Evolutionary conservation across 2,888 invertebrate species (phyloP).

Genomic region (Caenorhabditis wallacei): DNA sequence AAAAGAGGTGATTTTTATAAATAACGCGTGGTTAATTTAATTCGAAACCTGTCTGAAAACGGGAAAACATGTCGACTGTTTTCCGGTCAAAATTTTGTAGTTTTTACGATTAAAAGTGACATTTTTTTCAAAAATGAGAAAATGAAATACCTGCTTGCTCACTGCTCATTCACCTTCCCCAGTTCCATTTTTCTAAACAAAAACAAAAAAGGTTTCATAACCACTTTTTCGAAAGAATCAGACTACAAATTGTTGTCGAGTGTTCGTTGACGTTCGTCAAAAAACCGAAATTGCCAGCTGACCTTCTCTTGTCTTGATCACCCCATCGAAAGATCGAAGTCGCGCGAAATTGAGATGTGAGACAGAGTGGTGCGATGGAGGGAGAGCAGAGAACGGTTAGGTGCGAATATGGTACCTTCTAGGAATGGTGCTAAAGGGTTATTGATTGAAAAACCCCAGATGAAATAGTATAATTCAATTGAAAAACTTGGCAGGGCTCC

Average conservation of each 20-base stretch:
- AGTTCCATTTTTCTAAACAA: too few species aligned
- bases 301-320: conserved; percentile 23
- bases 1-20: conserved; percentile 26
- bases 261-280: conserved; percentile 16
- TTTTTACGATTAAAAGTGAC: too few species aligned
- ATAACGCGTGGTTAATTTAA: neutral
- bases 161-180: too few species aligned
- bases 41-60: neutral
- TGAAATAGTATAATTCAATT: too few species aligned
- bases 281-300: conserved; percentile 40
- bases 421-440: too few species aligned
- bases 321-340: conserved; percentile 43
- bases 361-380: neutral
- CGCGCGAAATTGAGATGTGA: neutral
- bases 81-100: too few species aligned
- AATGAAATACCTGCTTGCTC: too few species aligned
- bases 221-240: neutral
- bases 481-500: too few species aligned
- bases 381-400: conserved; percentile 20
- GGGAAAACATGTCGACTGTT: neutral
- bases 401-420: too few species aligned
- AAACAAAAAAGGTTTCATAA: neutral
- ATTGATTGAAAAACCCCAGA: too few species aligned
- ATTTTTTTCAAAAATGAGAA: too few species aligned
- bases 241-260: neutral